These are phyloP conservation scores for Pristiophorus japonicus DNA, from an alignment of 2,113 vertebrate species.

Conservation along the genomic window DNA sequence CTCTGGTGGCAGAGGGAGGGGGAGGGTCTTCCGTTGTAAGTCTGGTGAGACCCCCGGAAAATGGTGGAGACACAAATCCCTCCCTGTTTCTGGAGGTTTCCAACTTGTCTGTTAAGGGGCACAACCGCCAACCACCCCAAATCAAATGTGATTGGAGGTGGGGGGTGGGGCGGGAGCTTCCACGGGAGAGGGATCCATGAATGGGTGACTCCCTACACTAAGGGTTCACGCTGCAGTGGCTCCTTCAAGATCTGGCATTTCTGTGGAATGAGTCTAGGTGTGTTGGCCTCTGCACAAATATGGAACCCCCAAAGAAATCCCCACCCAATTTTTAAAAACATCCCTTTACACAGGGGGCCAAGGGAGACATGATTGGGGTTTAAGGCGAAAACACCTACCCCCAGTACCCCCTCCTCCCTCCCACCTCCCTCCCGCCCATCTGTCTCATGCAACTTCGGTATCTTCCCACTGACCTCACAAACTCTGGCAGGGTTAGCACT, in stretches of 20 bases:
- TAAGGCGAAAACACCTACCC: background rate
- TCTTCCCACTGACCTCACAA: too few species aligned
- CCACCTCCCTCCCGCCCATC: too few species aligned
- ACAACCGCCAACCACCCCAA: too few species aligned
- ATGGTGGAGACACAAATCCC: too few species aligned
- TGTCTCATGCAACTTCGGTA: too few species aligned
- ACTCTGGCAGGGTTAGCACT: too few species aligned
- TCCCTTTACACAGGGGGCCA: background rate
- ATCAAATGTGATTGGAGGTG: too few species aligned
- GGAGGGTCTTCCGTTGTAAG: background rate
- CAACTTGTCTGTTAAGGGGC: background rate
- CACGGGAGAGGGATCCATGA: too few species aligned
- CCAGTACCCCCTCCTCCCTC: too few species aligned
- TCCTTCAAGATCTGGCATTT: background rate
- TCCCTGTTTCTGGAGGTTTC: background rate
- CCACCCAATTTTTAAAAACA: background rate
- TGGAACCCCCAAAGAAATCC: background rate
- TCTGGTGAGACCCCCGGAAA: background rate
- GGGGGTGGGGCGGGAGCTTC: too few species aligned
- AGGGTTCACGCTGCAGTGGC: background rate
- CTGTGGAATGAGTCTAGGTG: background rate
- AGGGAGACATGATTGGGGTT: background rate
- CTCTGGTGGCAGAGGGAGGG: too few species aligned
- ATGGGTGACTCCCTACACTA: too few species aligned
- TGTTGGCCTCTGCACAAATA: background rate